Percentiles rank a stretch among this genome's conserved stretches.
phyloP scores from a whole-genome alignment of 2,113 vertebrate species.

The Pandion haliaetus region DNA sequence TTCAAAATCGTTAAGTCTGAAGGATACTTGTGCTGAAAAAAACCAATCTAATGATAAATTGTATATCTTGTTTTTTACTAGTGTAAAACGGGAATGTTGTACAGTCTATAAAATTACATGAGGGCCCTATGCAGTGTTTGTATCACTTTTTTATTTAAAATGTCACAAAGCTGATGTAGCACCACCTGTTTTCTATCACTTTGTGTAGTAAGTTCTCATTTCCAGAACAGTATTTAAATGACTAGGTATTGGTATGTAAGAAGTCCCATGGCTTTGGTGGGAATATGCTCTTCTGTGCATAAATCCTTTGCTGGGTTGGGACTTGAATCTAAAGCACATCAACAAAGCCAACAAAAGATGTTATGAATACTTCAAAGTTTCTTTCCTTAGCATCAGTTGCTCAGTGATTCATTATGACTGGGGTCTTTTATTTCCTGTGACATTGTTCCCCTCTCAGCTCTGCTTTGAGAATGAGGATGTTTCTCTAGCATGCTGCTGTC shows the following conservation, averaged over 20 bases:
- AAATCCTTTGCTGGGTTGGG: neutral
- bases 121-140: neutral
- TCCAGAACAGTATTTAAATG: neutral
- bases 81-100: neutral
- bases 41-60: neutral
- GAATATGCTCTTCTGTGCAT: neutral
- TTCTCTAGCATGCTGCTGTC: neutral
- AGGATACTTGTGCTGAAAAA: neutral
- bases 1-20: neutral
- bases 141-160: neutral
- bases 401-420: neutral
- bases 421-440: neutral
- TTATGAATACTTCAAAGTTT: neutral
- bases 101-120: neutral
- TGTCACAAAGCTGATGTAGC: neutral
- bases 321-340: neutral
- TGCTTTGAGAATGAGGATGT: neutral
- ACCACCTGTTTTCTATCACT: neutral
- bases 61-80: accelerated
- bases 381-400: neutral
- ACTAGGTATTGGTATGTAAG: neutral
- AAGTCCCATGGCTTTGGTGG: neutral
- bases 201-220: neutral
- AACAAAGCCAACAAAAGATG: neutral
- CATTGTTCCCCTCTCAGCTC: neutral